Base-by-base conservation (phyloP, 2,888 invertebrate genomes). In the Metalampra italica region DNA sequence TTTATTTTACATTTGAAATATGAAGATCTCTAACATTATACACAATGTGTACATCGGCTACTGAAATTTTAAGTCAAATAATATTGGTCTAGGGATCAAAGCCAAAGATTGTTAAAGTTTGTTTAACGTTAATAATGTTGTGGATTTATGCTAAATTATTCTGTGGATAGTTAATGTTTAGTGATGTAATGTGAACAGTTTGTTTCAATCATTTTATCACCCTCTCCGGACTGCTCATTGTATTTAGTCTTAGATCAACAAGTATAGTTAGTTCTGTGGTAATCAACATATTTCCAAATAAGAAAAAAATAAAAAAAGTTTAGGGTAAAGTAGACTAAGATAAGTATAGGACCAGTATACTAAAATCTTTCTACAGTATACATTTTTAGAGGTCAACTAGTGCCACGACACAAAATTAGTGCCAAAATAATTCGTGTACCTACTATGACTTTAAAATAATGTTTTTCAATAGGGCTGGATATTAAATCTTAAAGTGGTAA, bases 41-140 rank as follows among this genome's bases (percentile, higher is more conserved):
- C 76, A 77, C 78, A 72, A 71, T 77, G 63, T 79, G 74, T 75
- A 66, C 76, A 82, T 82, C 81, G 81, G 84, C 82, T 75, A 66
- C 71, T 73, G 67, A 68, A 75, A 78, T 76, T 70, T 75, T 66
- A 75, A 78, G 81, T 82, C 79, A 73, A 80, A 74, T 78, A 77
- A 79, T 92, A 93, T 93, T 93, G 93, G 93, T 93, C 92, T 92
- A 92, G 94, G 93, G 94, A 94, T 92, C 94, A 94, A 93, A 92
- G 92, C 94, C 94, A 94, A 94, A 93, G 94, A 93, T 93, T 92
- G 92, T 93, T 93, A 91, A 92, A 82, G 80, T 86, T 87, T 89
- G 83, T 86, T 89, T 87, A 78, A 86, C 88, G 82, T 81, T 87
- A 81, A 82, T 82, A 73, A 85, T 86, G 86, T 88, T 88, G 86